Evolutionary conservation across 2,888 invertebrate species (phyloP).

Genomic region (Eupithecia exiguata): DNA sequence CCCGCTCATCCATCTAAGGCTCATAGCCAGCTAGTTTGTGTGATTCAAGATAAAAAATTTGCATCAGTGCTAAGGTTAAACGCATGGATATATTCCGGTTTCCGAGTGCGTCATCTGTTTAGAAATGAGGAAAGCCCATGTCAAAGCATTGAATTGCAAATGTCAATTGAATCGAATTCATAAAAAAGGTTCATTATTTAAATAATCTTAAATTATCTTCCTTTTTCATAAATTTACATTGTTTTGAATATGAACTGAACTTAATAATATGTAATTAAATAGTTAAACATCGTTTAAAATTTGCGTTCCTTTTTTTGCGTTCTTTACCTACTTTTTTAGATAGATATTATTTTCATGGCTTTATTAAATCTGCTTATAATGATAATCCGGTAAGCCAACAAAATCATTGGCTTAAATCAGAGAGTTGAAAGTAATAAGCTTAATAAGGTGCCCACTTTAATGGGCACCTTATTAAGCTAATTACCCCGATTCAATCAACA

Average conservation of each 20-base stretch:
- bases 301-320: background rate
- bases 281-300: background rate
- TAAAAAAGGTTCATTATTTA: background rate
- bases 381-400: slow-evolving; percentile 4
- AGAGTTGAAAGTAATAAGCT: slow-evolving; percentile 6
- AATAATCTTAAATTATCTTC: background rate
- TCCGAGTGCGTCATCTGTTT: slow-evolving; percentile 1
- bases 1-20: background rate
- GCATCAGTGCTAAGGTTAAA: slow-evolving; percentile 1
- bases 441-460: slow-evolving; percentile 8
- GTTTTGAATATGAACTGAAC: background rate
- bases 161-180: background rate
- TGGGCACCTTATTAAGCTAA: background rate
- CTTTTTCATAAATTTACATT: background rate
- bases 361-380: background rate
- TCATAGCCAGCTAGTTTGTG: background rate
- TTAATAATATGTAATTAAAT: too few relatives aligned
- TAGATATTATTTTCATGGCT: background rate
- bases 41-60: background rate
- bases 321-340: too few relatives aligned
- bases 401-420: slow-evolving; percentile 8
- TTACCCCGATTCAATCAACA: slow-evolving; percentile 11
- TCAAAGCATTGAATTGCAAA: background rate
- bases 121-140: background rate
- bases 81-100: background rate